Evolutionary conservation across 2,888 invertebrate species (phyloP).

Genomic region (Cataglyphis livida): DNA sequence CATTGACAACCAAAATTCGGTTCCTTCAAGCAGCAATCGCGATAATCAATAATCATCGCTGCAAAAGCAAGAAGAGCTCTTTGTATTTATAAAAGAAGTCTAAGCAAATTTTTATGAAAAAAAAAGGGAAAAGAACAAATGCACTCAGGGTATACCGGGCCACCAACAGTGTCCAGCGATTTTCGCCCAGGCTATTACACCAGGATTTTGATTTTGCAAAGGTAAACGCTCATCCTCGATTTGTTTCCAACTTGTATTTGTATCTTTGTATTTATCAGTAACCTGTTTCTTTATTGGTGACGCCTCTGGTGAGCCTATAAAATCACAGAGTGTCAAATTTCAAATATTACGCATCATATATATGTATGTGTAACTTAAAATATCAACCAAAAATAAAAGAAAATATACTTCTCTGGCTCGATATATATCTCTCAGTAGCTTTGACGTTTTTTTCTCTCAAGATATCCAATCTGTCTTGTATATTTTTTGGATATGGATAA

Average conservation of each 20-base stretch:
- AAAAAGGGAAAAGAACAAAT: not conserved
- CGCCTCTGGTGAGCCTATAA: constrained; percentile 45
- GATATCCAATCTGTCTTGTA: constrained; percentile 71
- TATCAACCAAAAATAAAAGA: not conserved
- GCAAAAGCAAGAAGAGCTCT: constrained; percentile 25
- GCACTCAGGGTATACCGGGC: constrained; percentile 76
- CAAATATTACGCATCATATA: not conserved
- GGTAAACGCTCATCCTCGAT: constrained; percentile 70
- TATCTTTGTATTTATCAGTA: constrained; percentile 58
- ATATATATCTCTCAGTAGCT: constrained; percentile 72
- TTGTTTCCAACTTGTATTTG: constrained; percentile 31
- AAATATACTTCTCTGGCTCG: constrained; percentile 67
- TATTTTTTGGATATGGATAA: constrained; percentile 77
- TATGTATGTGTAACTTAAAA: not conserved
- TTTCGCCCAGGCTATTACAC: constrained; percentile 82
- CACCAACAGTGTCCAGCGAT: constrained; percentile 81
- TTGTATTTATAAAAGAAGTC: not conserved
- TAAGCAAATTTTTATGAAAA: not conserved
- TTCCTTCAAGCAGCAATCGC: constrained; percentile 80
- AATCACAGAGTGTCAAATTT: not conserved
- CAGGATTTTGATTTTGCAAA: constrained; percentile 79
- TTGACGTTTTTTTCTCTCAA: constrained; percentile 73
- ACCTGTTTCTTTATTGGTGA: constrained; percentile 49
- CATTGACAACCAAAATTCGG: constrained; percentile 81
- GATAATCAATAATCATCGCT: constrained; percentile 82